Evolutionary conservation across 2,113 vertebrate species (phyloP), one percentile per base, ranked within the genome.

Genomic region (Panthera tigris): DNA sequence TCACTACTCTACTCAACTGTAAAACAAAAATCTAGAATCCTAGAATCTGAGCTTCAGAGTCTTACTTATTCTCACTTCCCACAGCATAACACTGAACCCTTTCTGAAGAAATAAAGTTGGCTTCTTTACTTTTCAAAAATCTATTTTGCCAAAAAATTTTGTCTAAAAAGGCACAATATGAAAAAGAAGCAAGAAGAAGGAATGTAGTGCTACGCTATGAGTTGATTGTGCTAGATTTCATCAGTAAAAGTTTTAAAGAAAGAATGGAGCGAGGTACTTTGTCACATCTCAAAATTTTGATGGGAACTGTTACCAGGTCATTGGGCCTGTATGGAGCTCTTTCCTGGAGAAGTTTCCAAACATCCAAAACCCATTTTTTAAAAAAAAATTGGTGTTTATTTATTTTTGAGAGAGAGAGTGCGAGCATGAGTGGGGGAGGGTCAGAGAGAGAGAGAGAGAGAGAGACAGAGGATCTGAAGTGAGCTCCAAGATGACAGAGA

Each of bases 1-100:
- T 96, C 81, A 94, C 94, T 97, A 45, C 78, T 86, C 79, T 85
- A 71, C 0, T 0, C 96, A 98, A 95, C 69, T 89, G 16, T 50
- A 71, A 84, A 87, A 91, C 73, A 97, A 82, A 85, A 71, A 63
- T 88, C 73, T 66, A 48, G 63, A 52, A 52, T 82, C 39, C 61
- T 82, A 89, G 94, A 95, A 84, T 63, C 73, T 57, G 15, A 85
- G n/a, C 65, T 81, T 96, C 19, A 50, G 19, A 68, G 39, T 84
- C 69, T 74, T 31, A 8, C 27, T 69, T 94, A 84, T 87, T 50
- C 61, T 95, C 33, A 48, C 19, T 91, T 95, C 7, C 31, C 48
- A 39, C 31, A 65, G 48, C 7, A 45, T 55, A 65, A 29, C 41
- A 69, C n/a, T 90, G 73, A 87, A 50, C 33, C 10, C 36, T 90